These are phyloP conservation scores for Amblyraja radiata DNA, from an alignment of 2,797 vertebrate species.

Conservation along the genomic window DNA sequence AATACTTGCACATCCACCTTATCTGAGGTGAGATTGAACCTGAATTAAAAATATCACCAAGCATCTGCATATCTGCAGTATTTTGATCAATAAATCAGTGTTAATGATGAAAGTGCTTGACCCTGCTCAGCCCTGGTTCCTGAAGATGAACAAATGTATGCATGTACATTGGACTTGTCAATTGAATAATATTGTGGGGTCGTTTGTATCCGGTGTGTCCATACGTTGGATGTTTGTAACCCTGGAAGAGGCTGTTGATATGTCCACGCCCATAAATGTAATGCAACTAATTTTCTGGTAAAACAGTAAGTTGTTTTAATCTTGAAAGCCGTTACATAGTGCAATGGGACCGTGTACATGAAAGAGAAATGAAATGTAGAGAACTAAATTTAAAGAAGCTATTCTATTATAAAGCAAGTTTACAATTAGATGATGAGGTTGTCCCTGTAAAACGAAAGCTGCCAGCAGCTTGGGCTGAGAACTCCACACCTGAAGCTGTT, in stretches of 20 bases:
- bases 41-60: no score
- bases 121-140: no score
- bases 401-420: conserved; percentile 46
- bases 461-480: conserved; percentile 66
- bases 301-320: conserved; percentile 31
- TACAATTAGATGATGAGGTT: conserved; percentile 39
- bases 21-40: no score
- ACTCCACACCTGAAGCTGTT: conserved; percentile 44
- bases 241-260: no score
- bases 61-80: no score
- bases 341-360: conserved; percentile 60
- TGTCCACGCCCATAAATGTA: neutral
- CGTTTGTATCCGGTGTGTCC: no score
- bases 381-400: conserved; percentile 56
- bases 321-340: conserved; percentile 52
- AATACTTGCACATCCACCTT: no score
- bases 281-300: neutral
- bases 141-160: neutral
- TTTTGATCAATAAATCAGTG: no score
- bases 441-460: conserved; percentile 51
- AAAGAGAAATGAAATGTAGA: conserved; percentile 60
- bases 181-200: no score
- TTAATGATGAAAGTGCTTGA: no score
- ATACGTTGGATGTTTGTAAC: no score
- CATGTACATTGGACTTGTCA: no score